phyloP scores from a whole-genome alignment of 2,113 vertebrate genomes.

The Gracilinanus agilis region DNA sequence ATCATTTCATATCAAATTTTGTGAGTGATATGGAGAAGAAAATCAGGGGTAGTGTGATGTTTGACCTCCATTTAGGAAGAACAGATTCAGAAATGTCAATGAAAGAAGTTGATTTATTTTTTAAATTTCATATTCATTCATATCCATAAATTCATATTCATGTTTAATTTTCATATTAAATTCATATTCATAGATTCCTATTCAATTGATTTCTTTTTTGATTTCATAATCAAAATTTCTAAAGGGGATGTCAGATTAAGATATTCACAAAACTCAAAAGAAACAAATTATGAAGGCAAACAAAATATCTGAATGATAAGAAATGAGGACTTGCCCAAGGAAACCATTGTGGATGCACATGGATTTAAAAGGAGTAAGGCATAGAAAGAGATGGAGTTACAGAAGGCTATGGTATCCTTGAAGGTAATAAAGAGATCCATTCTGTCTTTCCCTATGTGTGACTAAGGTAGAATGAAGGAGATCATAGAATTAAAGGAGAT shows the following conservation, averaged over 20 bases:
- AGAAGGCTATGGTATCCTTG: neutral
- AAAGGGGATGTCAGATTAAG: neutral
- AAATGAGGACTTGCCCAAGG: neutral
- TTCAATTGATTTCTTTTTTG: too few species aligned
- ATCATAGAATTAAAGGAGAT: neutral
- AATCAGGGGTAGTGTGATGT: neutral
- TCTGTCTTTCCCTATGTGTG: neutral
- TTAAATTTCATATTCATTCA: too few species aligned
- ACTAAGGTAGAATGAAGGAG: neutral
- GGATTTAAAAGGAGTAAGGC: neutral
- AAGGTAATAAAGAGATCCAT: neutral
- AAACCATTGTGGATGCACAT: neutral
- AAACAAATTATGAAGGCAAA: neutral
- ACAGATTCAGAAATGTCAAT: neutral
- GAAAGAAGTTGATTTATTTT: neutral
- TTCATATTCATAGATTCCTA: too few species aligned
- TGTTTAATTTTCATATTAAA: too few species aligned
- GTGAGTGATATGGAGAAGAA: neutral
- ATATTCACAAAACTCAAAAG: neutral
- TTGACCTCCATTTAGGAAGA: neutral
- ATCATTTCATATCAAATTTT: neutral
- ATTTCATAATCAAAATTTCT: neutral
- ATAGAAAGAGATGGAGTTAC: neutral
- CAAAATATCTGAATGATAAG: neutral
- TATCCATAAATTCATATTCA: too few species aligned